Conservation (phyloP, 2,113 vertebrate genomes). For the Irena cyanogastra region DNA sequence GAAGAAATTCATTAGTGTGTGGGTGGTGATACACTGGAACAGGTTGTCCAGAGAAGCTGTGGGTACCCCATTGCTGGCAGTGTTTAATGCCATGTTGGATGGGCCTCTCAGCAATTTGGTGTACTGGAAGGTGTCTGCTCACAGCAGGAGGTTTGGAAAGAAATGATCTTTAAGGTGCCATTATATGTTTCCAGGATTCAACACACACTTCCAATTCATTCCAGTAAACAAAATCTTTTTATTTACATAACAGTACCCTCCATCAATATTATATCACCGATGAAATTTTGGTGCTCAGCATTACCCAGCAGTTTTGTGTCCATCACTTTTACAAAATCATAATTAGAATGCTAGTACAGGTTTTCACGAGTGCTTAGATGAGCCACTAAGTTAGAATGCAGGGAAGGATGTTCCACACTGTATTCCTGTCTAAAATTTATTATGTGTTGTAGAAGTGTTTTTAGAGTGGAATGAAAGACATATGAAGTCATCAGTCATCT, state of each 20-base stretch:
- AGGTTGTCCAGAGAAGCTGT: neutral
- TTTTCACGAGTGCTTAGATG: neutral
- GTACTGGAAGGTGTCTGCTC: neutral
- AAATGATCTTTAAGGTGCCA: neutral
- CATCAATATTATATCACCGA: neutral
- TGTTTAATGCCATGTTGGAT: neutral
- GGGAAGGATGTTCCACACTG: neutral
- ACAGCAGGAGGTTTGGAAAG: neutral
- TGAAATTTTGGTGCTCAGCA: neutral
- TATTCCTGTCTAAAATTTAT: neutral
- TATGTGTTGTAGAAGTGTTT: neutral
- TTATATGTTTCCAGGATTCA: neutral
- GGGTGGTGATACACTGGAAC: neutral
- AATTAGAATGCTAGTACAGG: neutral
- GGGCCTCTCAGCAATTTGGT: neutral
- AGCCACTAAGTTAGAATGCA: neutral
- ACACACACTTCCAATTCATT: neutral
- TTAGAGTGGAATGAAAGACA: neutral
- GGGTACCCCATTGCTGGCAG: rapidly evolving
- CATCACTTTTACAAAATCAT: constrained; percentile 19
- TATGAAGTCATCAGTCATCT: neutral
- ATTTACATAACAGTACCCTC: neutral
- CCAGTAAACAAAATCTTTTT: neutral
- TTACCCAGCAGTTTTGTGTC: neutral
- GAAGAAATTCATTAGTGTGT: neutral